A percentile compares a stretch with the other conserved stretches of the same genome.
Conservation (phyloP, 2,888 invertebrate genomes). For the Slavum lentiscoides region DNA sequence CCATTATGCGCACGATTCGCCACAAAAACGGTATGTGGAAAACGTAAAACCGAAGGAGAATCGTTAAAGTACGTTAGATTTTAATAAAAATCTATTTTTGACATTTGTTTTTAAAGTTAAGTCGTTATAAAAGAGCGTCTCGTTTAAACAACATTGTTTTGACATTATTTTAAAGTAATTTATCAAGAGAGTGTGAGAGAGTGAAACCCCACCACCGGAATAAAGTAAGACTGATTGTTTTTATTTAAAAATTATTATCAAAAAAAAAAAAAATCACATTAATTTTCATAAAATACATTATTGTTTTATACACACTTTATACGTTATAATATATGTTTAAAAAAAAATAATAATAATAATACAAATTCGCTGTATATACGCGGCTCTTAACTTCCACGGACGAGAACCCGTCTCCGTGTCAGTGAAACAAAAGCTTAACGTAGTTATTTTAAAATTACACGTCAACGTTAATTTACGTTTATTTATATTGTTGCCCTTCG, state of each 20-base stretch:
- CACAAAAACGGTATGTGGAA: no score
- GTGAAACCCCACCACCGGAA: neutral
- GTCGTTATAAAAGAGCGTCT: no score
- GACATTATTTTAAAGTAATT: neutral
- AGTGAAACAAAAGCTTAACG: constrained; percentile 31
- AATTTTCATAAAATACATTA: constrained; percentile 29
- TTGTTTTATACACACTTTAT: neutral
- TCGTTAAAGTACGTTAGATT: no score
- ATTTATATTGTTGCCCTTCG: constrained; percentile 16
- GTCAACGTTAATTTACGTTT: constrained; percentile 38
- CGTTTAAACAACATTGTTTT: no score
- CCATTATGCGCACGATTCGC: no score
- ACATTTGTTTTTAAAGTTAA: no score
- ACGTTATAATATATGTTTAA: neutral
- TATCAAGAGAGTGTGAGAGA: constrained; percentile 16
- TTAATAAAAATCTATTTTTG: no score
- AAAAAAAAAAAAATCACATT: constrained; percentile 32
- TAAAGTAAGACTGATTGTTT: constrained; percentile 29
- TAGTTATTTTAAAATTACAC: constrained; percentile 36
- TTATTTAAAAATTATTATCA: neutral
- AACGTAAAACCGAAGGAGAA: no score
- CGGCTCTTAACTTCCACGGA: neutral
- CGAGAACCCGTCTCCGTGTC: neutral
- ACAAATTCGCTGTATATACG: neutral
- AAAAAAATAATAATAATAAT: neutral